Base-by-base conservation (phyloP, 1,140 invertebrate genomes). In the Choristoneura fumiferana region DNA sequence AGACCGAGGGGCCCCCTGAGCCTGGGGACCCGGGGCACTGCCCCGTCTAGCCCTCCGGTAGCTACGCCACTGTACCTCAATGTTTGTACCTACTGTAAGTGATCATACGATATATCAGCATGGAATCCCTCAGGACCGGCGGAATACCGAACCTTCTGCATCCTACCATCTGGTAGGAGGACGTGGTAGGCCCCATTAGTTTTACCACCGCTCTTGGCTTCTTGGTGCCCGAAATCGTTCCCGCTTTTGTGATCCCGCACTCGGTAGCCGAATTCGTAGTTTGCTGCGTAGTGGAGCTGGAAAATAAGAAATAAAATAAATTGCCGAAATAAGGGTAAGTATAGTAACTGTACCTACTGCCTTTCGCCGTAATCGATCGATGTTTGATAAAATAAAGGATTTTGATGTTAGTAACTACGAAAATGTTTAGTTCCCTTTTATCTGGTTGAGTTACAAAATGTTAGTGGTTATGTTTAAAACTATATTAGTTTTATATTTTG, bases 111-210 rank as follows among this genome's bases (percentile, higher is more conserved):
- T 18, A 96, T 94, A 65, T 94, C 91, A 8, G 95, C 95, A 74
- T 95, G 94, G 81, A 93, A 96, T 8, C 95, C 95, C 43, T 84
- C 89, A 29, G 93, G 91, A 62, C 95, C 95, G 0, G 94, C 95
- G 58, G 92, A 93, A 85, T 96, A 96, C 45, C 92, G 90, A 18
- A 96, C 95, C 58, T 92, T 92, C 86, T 96, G 95, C 65, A 93
- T 87, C 60, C 94, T 91, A 22, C 95, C 95, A 84, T 95, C 95
- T 1, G 95, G 95, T 29, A 96, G 82, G n/a, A 94, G 88, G 33
- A 96, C 94, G 67, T 94, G 93, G 87, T 96, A 95, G 62, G 92
- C 91, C 40, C 95, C 94, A 68, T 92, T 92, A 8, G 94, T 94
- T 8, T 87, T 81, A 37, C 92, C 91, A 6, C 93, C 95, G 58